phyloP scores from a whole-genome alignment of 2,797 vertebrate genomes.

The Acipenser oxyrinchus region DNA sequence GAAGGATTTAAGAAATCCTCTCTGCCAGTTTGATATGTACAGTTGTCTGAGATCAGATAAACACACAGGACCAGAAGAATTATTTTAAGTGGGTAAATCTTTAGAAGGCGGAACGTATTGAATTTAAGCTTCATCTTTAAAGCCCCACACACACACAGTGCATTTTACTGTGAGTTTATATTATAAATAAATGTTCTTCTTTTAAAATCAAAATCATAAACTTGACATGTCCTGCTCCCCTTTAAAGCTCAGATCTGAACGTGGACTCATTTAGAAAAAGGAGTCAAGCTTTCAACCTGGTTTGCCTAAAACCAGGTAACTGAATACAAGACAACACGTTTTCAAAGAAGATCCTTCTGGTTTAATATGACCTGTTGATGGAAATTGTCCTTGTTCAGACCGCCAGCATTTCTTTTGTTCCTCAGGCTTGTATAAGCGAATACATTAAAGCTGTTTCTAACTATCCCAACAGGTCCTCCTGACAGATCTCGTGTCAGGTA shows the following conservation, averaged over 20 bases:
- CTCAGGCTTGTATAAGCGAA: not conserved
- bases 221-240: not conserved
- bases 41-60: too few relatives aligned
- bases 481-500: not conserved
- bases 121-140: too few relatives aligned
- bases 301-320: not conserved
- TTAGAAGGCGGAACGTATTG: too few relatives aligned
- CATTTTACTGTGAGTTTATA: too few relatives aligned
- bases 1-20: too few relatives aligned
- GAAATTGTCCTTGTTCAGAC: not conserved
- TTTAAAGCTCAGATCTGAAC: not conserved
- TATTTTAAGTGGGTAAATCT: too few relatives aligned
- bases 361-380: not conserved
- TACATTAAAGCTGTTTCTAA: constrained; percentile 1
- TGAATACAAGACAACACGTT: not conserved
- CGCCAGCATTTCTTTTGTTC: not conserved
- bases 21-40: too few relatives aligned
- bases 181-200: too few relatives aligned
- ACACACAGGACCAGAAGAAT: too few relatives aligned
- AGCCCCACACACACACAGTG: too few relatives aligned
- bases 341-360: not conserved
- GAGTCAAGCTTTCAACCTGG: not conserved
- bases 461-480: not conserved
- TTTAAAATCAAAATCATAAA: not conserved
- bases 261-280: not conserved